Conservation (phyloP, 2,888 invertebrate species). For the Laothoe populi region DNA sequence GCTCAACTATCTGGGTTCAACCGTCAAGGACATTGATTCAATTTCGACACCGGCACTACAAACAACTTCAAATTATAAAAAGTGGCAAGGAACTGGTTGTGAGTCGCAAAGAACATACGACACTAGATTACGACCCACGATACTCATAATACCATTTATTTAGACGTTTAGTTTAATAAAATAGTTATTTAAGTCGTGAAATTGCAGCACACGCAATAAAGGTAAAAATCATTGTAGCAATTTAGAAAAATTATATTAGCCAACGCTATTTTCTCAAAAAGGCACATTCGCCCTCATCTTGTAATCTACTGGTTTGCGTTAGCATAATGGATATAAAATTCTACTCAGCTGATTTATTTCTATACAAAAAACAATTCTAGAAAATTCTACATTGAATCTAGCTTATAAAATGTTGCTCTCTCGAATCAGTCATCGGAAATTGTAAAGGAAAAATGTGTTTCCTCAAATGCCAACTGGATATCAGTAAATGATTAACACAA, state of each 20-base stretch:
- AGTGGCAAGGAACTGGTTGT: background rate
- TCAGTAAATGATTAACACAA: constrained; percentile 13
- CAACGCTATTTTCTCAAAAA: background rate
- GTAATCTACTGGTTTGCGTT: no score
- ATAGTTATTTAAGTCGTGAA: background rate
- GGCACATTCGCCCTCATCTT: no score
- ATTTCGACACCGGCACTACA: constrained; percentile 1
- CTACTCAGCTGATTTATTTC: no score
- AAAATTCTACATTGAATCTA: background rate
- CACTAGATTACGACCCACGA: constrained; percentile 1
- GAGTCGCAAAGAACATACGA: background rate
- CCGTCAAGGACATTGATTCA: background rate
- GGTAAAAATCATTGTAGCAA: constrained; percentile 22
- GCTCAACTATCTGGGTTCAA: background rate
- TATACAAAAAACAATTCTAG: no score
- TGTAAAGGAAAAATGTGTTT: constrained; percentile 37
- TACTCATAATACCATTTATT: background rate
- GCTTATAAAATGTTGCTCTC: background rate
- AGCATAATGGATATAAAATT: no score
- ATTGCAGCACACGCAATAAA: constrained; percentile 27
- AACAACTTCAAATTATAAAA: background rate
- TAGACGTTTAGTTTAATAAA: background rate
- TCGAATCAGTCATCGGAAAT: constrained; percentile 32
- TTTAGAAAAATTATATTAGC: background rate
- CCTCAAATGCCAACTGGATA: constrained; percentile 6